These are phyloP conservation scores for Eilema caniola DNA, from an alignment of 2,888 invertebrate genomes.

Conservation along the genomic window DNA sequence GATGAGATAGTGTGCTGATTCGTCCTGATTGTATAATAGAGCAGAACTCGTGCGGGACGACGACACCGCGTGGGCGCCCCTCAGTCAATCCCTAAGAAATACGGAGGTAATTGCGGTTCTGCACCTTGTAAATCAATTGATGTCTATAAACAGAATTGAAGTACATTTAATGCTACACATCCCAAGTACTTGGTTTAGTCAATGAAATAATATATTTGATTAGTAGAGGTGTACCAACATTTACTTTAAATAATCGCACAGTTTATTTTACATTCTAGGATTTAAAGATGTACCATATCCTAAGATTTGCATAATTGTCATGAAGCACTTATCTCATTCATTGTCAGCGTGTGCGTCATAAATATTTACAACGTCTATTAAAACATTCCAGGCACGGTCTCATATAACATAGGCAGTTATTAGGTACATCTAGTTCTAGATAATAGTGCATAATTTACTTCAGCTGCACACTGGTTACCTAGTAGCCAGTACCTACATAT, in stretches of 20 bases:
- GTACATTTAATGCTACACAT: constrained; percentile 26
- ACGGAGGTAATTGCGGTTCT: constrained; percentile 65
- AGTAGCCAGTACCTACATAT: constrained; percentile 17
- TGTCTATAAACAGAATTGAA: constrained; percentile 42
- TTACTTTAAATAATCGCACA: neutral
- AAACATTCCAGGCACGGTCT: constrained; percentile 7
- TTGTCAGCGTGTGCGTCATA: neutral
- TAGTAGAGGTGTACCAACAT: neutral
- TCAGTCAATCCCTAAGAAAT: constrained; percentile 71
- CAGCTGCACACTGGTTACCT: constrained; percentile 13
- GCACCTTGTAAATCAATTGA: constrained; percentile 59
- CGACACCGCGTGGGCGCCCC: constrained; percentile 81
- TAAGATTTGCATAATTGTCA: neutral
- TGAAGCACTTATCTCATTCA: neutral
- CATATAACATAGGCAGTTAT: constrained; percentile 5
- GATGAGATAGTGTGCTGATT: constrained; percentile 70
- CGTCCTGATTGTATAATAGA: constrained; percentile 84
- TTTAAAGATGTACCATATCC: neutral
- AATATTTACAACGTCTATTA: constrained; percentile 1
- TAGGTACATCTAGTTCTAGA: constrained; percentile 7
- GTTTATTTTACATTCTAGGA: neutral
- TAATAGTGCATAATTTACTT: constrained; percentile 17
- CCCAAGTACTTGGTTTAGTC: neutral
- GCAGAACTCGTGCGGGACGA: constrained; percentile 71
- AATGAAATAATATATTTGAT: neutral